phyloP scores from a whole-genome alignment of 2,888 invertebrate species.

The Gasteruption jaculator region DNA sequence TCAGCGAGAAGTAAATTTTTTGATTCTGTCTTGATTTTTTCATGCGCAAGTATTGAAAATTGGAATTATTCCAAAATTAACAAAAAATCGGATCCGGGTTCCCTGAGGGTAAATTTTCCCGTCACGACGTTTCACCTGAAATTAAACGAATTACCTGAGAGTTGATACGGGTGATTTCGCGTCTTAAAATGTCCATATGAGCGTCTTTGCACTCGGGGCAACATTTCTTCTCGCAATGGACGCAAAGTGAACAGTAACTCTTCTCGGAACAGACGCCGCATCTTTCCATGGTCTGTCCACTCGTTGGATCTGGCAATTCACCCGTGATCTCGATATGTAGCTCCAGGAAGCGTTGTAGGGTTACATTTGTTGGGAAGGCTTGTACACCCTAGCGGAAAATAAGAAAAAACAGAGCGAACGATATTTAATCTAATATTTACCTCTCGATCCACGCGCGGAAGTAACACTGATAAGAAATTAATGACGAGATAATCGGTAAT shows the following conservation, averaged over 20 bases:
- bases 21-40: no score
- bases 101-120: no score
- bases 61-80: no score
- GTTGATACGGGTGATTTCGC: conserved; percentile 85
- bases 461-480: no score
- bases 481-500: no score
- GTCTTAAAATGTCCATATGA: conserved; percentile 90
- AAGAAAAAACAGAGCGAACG: conserved; percentile 16
- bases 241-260: conserved; percentile 81
- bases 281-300: conserved; percentile 88
- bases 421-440: no score
- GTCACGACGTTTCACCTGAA: no score
- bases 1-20: no score
- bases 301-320: conserved; percentile 85
- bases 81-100: no score
- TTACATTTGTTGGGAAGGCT: conserved; percentile 94
- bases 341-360: conserved; percentile 89
- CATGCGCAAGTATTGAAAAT: no score
- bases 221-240: conserved; percentile 96
- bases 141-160: conserved; percentile 74
- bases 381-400: conserved; percentile 55
- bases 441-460: no score
- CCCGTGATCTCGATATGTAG: conserved; percentile 90
- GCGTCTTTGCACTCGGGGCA: conserved; percentile 95
- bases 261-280: conserved; percentile 93